Evolutionary conservation across 2,888 invertebrate species (phyloP), one percentile per base, ranked within the genome.

Genomic region (Timema podura): DNA sequence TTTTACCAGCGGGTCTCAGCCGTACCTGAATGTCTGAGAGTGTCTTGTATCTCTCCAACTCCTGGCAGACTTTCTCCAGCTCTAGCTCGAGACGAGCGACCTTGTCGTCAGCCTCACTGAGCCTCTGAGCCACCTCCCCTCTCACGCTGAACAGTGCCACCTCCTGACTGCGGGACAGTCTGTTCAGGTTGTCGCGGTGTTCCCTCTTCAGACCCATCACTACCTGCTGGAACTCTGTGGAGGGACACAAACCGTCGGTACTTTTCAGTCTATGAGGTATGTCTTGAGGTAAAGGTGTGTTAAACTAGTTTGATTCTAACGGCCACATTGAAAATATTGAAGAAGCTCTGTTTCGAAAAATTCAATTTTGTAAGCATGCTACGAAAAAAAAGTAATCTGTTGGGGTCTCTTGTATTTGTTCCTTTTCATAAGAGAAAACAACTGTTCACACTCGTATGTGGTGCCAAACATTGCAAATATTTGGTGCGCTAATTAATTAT

Each of bases 31-130:
- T 87, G 71, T 86, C 85, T 10, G 84, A 84, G 57, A 88, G 78
- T 1, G 86, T 86, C 77, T 84, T 84, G 76, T 84, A 85, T 76
- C 85, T 85, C 73, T 87, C 87, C n/a, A 86, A 81, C 79, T 87
- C 85, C 74, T 82, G 82, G 71, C 81, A 73, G n/a, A 81, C 73
- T 48, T 76, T 76, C 44, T 75, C 75, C 15, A 81, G 77, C 54
- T 76, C 75, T 68, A 79, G 77, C 76, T 85, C 82, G 65, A 86
- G 78, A 46, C 81, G 80, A 54, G 76, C 76, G 5, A 85, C 80
- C 70, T 79, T 80, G 49, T 80, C 80, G 13, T 80, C 79, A 64
- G 82, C 80, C 68, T 82, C 81, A 45, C 78, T 76, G 30, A 82
- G 74, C 69, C 78, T 77, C 65, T 76, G 78, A 30, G 80, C 79